Base-by-base conservation (phyloP, 2,888 invertebrate genomes). In the Monoplex corrugatus region DNA sequence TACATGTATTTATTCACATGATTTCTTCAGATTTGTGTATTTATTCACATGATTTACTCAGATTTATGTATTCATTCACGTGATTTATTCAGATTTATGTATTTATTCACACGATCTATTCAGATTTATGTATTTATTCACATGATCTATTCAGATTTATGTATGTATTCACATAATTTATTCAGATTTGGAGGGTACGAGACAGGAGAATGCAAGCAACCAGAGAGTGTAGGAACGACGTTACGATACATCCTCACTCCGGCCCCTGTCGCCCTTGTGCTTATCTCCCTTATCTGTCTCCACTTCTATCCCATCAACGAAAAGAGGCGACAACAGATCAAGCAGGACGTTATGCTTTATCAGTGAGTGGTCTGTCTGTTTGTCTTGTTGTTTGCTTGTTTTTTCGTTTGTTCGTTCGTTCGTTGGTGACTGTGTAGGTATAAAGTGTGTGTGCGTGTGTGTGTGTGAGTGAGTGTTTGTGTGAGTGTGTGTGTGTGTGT, bases 301-400 rank as follows among this genome's bases (percentile, higher is more conserved):
- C 94, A 93, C 92, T 89, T 89, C 19, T 95, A 95, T 87, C 95
- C 95, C 13, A 94, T 95, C 32, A 91, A 93, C 87, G 94, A 94
- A 88, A 86, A 87, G 19, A 90, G 92, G 43, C 88, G 94, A 32
- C 86, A 68, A 38, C 89, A 92, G 83, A 92, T 94, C 13, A 93
- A 91, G 72, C 86, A 92, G 50, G 90, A 92, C 23, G 86, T 94
- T 35, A 84, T 87, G 80, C 89, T 91, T 72, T 90, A 90, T 87
- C 90, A 87, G 92, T 92, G 86, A 87, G 91, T 88, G 1, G 13
- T 16, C 28, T n/a, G 16, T n/a, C 23, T 68, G 2, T 28, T 8
- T 57, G 57, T 57, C 28, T 16, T 57, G 57, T 57, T 57, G 10
- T 10, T 5, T 10, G 5, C 57, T 10, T 57, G 28, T 57, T 57